These are phyloP conservation scores for Chaenogobius annularis DNA, from an alignment of 2,113 vertebrate species.

Conservation along the genomic window DNA sequence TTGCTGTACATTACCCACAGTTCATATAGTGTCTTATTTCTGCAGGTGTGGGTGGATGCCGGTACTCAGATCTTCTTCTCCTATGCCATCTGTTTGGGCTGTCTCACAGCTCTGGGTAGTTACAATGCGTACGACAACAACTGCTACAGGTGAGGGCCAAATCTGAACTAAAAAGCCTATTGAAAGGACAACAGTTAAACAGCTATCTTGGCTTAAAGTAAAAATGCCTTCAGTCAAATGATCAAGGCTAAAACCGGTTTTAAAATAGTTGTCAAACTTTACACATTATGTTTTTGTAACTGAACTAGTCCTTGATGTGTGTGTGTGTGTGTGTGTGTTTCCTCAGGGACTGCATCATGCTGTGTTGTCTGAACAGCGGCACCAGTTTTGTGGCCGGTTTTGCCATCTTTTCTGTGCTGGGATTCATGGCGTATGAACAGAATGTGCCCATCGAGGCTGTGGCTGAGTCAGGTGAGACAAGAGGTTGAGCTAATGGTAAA, in stretches of 20 bases:
- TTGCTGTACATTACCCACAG: background rate
- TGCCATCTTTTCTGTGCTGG: slow-evolving; percentile 98
- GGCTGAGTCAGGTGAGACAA: slow-evolving; percentile 90
- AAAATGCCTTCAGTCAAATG: no score
- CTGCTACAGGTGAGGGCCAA: slow-evolving; percentile 88
- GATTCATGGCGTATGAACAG: slow-evolving; percentile 98
- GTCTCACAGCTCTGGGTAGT: slow-evolving; percentile 94
- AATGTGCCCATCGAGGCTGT: slow-evolving; percentile 95
- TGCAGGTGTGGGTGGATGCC: slow-evolving; percentile 97
- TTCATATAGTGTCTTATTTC: background rate
- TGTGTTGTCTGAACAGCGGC: slow-evolving; percentile 97
- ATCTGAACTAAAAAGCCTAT: background rate
- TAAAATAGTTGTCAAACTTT: no score
- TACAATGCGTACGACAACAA: slow-evolving; percentile 98
- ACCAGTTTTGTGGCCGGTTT: slow-evolving; percentile 98
- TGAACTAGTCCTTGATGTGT: background rate
- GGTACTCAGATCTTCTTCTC: slow-evolving; percentile 99
- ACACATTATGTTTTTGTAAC: no score
- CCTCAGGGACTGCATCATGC: slow-evolving; percentile 93
- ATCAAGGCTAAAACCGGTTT: no score
- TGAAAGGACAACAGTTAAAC: background rate
- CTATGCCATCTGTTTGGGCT: slow-evolving; percentile 96
- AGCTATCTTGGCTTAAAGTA: no score
- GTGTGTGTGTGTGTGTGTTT: slow-evolving; percentile 1
- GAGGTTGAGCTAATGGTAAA: no score